phyloP scores from a whole-genome alignment of 2,113 vertebrate genomes.

The Benitochromis conjunctus region DNA sequence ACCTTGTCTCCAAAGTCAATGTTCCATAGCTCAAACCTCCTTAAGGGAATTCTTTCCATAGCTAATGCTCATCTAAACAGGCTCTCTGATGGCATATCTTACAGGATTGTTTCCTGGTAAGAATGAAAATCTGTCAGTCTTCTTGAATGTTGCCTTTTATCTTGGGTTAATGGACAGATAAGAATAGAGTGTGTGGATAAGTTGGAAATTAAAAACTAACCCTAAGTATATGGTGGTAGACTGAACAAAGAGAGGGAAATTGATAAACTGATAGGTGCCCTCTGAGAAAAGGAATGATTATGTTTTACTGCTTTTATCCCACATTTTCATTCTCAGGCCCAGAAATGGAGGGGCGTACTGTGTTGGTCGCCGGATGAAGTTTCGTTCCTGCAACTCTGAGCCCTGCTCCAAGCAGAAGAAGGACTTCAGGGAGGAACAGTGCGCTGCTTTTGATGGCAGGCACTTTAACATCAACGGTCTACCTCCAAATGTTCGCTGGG shows the following conservation, averaged over 20 bases:
- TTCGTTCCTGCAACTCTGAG: constrained; percentile 96
- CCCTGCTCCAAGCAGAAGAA: constrained; percentile 88
- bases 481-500: constrained; percentile 93
- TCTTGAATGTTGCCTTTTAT: neutral
- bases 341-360: constrained; percentile 94
- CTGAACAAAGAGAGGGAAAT: neutral
- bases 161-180: neutral
- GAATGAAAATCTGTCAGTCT: neutral
- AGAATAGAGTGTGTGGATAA: neutral
- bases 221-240: neutral
- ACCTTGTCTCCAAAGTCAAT: constrained; percentile 57
- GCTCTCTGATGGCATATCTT: neutral
- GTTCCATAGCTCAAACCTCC: constrained; percentile 53
- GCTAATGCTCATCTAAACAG: constrained; percentile 26
- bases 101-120: neutral
- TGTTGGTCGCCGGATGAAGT: constrained; percentile 94
- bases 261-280: neutral
- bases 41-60: constrained; percentile 53
- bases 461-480: constrained; percentile 99
- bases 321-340: constrained; percentile 74
- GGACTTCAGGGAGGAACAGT: constrained; percentile 97
- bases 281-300: neutral
- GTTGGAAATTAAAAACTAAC: neutral
- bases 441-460: constrained; percentile 87
- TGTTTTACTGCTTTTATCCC: neutral